These are phyloP conservation scores for Hipposideros armiger DNA, from an alignment of 2,113 vertebrate genomes.

Conservation along the genomic window DNA sequence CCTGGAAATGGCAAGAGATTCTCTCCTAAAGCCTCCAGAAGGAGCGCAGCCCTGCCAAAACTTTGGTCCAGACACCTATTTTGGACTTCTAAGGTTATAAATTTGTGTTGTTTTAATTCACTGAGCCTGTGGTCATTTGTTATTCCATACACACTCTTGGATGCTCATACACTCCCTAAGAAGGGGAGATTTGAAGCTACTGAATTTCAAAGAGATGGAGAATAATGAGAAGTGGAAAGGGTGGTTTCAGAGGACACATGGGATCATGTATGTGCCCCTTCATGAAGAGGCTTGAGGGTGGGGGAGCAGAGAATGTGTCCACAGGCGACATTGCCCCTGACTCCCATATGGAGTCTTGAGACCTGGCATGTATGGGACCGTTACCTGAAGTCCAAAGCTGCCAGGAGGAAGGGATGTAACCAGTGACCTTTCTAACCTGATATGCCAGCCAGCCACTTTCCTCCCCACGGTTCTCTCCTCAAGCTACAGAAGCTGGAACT, in stretches of 20 bases:
- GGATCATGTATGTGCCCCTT: neutral
- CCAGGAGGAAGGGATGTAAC: neutral
- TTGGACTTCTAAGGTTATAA: neutral
- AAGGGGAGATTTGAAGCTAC: neutral
- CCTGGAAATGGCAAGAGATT: neutral
- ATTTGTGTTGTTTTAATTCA: neutral
- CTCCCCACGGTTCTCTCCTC: rapidly evolving
- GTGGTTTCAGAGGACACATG: neutral
- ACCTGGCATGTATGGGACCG: no score
- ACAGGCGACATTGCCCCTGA: neutral
- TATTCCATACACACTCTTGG: neutral
- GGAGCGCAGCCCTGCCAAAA: neutral
- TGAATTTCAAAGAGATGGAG: neutral
- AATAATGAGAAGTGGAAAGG: neutral
- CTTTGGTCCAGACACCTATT: neutral
- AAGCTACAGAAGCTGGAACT: neutral
- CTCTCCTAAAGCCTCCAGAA: neutral
- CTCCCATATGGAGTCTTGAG: neutral
- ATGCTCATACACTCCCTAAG: neutral
- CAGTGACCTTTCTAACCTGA: no score
- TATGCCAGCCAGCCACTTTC: rapidly evolving
- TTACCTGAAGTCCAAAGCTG: neutral
- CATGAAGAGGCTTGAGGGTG: neutral
- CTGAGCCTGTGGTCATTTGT: neutral
- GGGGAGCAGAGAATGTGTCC: neutral